phyloP scores from a whole-genome alignment of 35 echinoderm and acorn worm species.

The Amphiura filiformis region DNA sequence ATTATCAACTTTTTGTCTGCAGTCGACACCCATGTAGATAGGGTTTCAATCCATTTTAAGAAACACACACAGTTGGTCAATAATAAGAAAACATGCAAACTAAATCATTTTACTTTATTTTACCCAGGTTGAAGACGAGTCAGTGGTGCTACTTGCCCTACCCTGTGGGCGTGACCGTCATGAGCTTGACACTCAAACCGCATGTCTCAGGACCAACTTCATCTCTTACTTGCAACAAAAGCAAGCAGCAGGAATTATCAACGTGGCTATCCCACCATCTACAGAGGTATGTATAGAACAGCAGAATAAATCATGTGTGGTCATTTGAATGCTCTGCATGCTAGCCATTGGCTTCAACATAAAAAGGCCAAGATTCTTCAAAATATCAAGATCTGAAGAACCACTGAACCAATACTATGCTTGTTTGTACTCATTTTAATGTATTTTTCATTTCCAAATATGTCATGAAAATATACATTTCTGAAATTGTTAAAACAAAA shows the following conservation, averaged over 20 bases:
- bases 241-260: slow-evolving; percentile 98
- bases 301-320: neutral
- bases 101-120: no score
- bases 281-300: slow-evolving; percentile 59
- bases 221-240: slow-evolving; percentile 87
- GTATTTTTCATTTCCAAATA: no score
- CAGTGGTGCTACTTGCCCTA: slow-evolving; percentile 72
- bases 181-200: slow-evolving; percentile 83
- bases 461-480: no score
- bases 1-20: no score
- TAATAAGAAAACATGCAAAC: no score
- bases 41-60: no score
- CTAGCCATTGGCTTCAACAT: neutral
- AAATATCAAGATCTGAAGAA: no score
- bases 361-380: neutral
- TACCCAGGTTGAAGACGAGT: slow-evolving; percentile 86
- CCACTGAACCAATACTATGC: neutral
- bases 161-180: slow-evolving; percentile 95
- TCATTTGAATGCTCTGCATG: no score
- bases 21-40: no score
- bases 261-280: slow-evolving; percentile 77
- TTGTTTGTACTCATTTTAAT: no score
- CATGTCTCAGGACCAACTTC: slow-evolving; percentile 63
- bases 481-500: no score
- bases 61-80: no score